These are phyloP conservation scores for Eilema caniola DNA, from an alignment of 2,888 invertebrate genomes.

Conservation along the genomic window DNA sequence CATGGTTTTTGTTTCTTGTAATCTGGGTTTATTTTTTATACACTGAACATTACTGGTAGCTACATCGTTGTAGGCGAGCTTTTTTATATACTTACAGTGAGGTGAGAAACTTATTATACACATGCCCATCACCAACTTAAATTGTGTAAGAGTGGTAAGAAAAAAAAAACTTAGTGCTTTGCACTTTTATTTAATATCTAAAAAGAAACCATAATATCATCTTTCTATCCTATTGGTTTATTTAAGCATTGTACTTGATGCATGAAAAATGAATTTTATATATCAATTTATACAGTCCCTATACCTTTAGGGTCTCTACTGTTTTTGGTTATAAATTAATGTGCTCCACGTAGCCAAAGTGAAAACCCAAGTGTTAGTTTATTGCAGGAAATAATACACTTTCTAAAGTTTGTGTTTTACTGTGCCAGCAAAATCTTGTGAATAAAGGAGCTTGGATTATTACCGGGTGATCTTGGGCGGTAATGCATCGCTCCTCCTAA, in stretches of 20 bases:
- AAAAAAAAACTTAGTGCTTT: neutral
- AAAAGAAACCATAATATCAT: no score
- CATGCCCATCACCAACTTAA: neutral
- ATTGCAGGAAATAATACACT: neutral
- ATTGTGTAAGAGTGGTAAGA: neutral
- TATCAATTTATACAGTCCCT: no score
- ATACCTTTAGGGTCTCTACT: no score
- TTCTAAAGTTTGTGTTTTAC: slow-evolving; percentile 16
- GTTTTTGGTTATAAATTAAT: neutral
- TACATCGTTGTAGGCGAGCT: no score
- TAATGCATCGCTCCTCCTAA: slow-evolving; percentile 83
- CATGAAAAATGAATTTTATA: no score
- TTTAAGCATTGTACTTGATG: no score
- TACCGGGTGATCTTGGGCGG: slow-evolving; percentile 78
- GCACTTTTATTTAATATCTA: neutral
- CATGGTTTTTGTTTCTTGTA: no score
- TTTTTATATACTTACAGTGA: neutral
- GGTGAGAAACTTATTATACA: neutral
- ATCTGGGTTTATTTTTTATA: no score
- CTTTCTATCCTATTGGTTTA: no score
- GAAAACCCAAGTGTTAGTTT: neutral
- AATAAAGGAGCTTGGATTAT: slow-evolving; percentile 44
- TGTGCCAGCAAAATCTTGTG: slow-evolving; percentile 43
- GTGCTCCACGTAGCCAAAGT: slow-evolving; percentile 9
- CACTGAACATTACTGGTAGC: no score